Base-by-base conservation (phyloP, 2,888 invertebrate species). In the Andrena dorsata region DNA sequence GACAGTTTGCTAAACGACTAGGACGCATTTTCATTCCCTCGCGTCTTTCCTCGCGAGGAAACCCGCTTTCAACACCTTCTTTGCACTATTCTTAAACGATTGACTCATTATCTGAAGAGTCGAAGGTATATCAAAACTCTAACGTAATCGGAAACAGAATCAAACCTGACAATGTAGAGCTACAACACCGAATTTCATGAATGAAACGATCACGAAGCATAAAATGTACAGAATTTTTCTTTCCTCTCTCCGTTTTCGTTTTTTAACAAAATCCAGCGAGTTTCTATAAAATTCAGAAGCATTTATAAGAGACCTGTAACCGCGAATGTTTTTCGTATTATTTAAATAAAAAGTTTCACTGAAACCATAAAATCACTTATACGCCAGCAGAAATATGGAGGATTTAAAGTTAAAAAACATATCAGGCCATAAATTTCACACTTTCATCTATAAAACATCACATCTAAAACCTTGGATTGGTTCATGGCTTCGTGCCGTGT, bases 1-100 rank as follows among this genome's bases (percentile, higher is more conserved):
- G 90, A 87, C 86, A 89, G 89, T 90, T 90, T 85, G 81, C 81
- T 89, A 91, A 91, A 91, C 82, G 78, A 88, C 78, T 80, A 83
- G 76, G 61, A 47, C 74, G 75, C 65, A 58, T 64, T 64, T 73
- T 64, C 64, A 63, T 53, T 23, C 74, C 56, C 63, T 66, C 51
- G 10, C 28, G 23, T 23, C 66, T 70, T 64, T 13, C 65, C 56
- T 41, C 58, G 68, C 53, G 47, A 61, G 28, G 65, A 72, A 26
- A 20, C n/a, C 61, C 30, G 8, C 65, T 49, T 66, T 65, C 49
- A 60, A 32, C 16, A 28, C 3, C n/a, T 47, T 47, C 16, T 32
- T 56, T 47, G 2, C 41, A 56, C 56, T 64, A 68, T 82, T 71
- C 71, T 82, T 63, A 74, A 60, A 53, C 47, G 60, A 56, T 58